Percentiles rank a stretch among this genome's conserved stretches.
These are phyloP conservation scores for Brenthis daphne DNA, from an alignment of 2,888 invertebrate species.

Conservation along the genomic window DNA sequence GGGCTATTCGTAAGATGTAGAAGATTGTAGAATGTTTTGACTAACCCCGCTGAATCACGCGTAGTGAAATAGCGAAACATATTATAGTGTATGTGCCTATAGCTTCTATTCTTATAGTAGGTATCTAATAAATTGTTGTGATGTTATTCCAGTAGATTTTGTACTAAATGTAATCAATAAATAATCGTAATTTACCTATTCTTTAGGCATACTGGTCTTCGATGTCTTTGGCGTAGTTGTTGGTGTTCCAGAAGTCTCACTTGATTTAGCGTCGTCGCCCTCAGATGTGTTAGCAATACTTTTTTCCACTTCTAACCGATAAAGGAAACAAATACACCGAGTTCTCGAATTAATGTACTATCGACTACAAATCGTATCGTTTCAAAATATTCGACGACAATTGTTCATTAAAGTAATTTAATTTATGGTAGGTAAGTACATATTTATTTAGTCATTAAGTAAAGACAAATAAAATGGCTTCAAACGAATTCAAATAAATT, in stretches of 20 bases:
- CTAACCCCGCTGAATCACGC: no score
- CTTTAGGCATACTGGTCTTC: constrained; percentile 30
- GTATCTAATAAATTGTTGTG: no score
- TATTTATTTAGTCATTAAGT: no score
- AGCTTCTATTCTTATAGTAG: no score
- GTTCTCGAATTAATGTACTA: constrained; percentile 20
- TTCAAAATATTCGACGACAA: constrained; percentile 21
- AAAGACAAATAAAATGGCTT: no score
- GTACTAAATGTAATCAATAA: not conserved
- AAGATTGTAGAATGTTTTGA: no score
- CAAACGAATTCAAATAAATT: not conserved
- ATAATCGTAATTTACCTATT: constrained; percentile 31
- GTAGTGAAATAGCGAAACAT: no score
- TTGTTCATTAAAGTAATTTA: constrained; percentile 26
- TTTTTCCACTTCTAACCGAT: constrained; percentile 64
- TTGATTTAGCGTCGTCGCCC: constrained; percentile 25
- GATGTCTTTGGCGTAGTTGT: constrained; percentile 32
- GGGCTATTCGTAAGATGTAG: no score
- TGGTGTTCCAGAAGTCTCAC: constrained; percentile 26
- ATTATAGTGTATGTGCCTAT: no score
- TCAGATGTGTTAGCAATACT: constrained; percentile 46
- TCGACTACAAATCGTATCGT: not conserved
- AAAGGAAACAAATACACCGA: constrained; percentile 45
- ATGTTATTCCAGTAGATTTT: no score
- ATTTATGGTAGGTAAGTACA: no score